A percentile compares a stretch with the other conserved stretches of the same genome.
Conservation (phyloP, 2,113 vertebrate species). For the Fulmarus glacialis region DNA sequence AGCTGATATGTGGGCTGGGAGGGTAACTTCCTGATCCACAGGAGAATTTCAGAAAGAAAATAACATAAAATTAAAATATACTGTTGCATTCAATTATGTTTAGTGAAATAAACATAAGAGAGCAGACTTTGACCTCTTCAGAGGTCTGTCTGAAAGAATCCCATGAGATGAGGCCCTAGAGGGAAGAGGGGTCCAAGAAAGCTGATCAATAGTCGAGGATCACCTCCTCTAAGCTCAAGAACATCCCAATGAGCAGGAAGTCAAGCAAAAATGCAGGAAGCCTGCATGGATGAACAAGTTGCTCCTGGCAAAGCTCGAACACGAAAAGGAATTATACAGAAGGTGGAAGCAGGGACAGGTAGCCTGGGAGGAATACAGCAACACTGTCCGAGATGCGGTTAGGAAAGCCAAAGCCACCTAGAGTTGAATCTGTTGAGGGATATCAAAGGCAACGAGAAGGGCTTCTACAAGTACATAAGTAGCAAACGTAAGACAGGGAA, state of each 20-base stretch:
- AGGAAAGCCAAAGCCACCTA: neutral
- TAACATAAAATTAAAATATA: neutral
- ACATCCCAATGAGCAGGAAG: neutral
- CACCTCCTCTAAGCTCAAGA: neutral
- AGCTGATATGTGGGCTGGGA: neutral
- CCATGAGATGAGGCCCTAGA: neutral
- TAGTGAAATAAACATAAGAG: neutral
- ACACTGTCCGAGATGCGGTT: accelerated
- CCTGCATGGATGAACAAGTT: neutral
- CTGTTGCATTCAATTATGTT: neutral
- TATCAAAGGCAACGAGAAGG: neutral
- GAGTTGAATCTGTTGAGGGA: neutral
- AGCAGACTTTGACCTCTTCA: neutral
- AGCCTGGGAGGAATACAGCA: neutral
- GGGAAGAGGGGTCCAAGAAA: neutral
- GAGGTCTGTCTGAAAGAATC: neutral
- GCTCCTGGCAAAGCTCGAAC: neutral
- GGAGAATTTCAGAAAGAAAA: neutral
- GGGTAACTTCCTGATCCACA: neutral
- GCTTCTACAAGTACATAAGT: neutral
- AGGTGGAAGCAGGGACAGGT: neutral
- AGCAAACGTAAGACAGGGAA: neutral
- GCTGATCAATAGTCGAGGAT: neutral
- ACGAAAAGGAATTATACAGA: neutral
- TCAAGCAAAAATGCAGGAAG: neutral